Evolutionary conservation across 2,888 invertebrate species (phyloP), one percentile per base, ranked within the genome.

Genomic region (Zaprionus obscuricornis): DNA sequence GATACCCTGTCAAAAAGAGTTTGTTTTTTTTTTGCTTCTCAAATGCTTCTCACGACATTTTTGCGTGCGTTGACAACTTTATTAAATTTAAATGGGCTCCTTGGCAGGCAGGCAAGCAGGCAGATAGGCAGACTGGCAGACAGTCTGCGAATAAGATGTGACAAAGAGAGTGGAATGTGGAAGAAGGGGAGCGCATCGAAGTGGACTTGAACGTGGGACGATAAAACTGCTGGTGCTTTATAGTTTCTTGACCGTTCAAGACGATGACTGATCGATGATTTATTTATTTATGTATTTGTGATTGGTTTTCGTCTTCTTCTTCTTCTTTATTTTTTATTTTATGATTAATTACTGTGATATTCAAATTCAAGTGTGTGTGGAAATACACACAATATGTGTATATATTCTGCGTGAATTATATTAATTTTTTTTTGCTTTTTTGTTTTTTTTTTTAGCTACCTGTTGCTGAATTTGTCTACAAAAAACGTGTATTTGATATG

Each of bases 341-440:
- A 75, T 81, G 85, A 81, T 81, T 81, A 85, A 81, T 81, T 85
- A 85, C 73, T 75, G 73, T 57, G 82, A 68, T 75, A 81, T 81
- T 81, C 78, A 81, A 82, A 82, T 82, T 81, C 62, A 75, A 82
- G 82, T 77, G 81, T 68, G n/a, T n/a, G 75, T 56, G 56, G 70
- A 63, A 70, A 66, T 66, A 66, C n/a, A n/a, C n/a, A n/a, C n/a
- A n/a, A n/a, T n/a, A n/a, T n/a, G n/a, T n/a, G n/a, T n/a, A n/a
- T n/a, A n/a, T n/a, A n/a, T n/a, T 66, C 54, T 50, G 49, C 36
- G 66, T 69, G 68, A 69, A 66, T 69, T 70, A 69, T 70, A 52
- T 70, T 40, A 70, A 66, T 70, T 29, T 22, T 43, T 29, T 45
- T 49, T 50, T 36, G 50, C 33, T 42, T 31, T 31, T 16, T 13